These are phyloP conservation scores for Diceros bicornis DNA, from an alignment of 2,797 vertebrate genomes.

Conservation along the genomic window DNA sequence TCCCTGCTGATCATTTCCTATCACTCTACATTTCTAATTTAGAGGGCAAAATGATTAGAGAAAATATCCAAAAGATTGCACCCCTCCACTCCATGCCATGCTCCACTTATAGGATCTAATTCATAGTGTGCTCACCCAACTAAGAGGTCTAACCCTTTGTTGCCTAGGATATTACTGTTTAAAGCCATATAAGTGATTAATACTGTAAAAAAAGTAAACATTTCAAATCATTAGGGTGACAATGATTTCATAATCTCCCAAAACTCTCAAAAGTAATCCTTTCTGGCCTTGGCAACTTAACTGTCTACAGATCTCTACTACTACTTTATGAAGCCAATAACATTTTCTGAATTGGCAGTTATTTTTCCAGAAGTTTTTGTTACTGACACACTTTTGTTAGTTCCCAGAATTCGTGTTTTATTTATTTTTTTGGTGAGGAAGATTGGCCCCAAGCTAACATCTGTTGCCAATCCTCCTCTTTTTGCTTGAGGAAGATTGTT, in stretches of 20 bases:
- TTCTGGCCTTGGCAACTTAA: constrained; percentile 38
- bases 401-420: constrained; percentile 54
- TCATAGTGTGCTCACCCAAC: not conserved
- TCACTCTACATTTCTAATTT: constrained; percentile 54
- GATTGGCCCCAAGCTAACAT: too few relatives aligned
- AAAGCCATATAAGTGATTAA: constrained; percentile 43
- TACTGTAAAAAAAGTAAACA: constrained; percentile 57
- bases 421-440: not conserved
- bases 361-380: constrained; percentile 41
- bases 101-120: not conserved
- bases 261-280: constrained; percentile 21
- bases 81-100: constrained; percentile 6
- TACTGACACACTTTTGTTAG: not conserved
- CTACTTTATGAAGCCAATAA: constrained; percentile 50
- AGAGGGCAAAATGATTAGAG: constrained; percentile 18
- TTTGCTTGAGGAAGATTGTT: too few relatives aligned
- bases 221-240: constrained; percentile 54
- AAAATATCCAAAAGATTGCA: constrained; percentile 30
- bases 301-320: not conserved
- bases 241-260: constrained; percentile 46
- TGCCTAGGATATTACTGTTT: constrained; percentile 51
- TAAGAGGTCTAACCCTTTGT: constrained; percentile 2
- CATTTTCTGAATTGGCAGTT: constrained; percentile 27
- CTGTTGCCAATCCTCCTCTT: too few relatives aligned
- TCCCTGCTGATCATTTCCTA: constrained; percentile 43